Base-by-base conservation (phyloP, 1,140 invertebrate genomes). In the Vanessa atalanta region DNA sequence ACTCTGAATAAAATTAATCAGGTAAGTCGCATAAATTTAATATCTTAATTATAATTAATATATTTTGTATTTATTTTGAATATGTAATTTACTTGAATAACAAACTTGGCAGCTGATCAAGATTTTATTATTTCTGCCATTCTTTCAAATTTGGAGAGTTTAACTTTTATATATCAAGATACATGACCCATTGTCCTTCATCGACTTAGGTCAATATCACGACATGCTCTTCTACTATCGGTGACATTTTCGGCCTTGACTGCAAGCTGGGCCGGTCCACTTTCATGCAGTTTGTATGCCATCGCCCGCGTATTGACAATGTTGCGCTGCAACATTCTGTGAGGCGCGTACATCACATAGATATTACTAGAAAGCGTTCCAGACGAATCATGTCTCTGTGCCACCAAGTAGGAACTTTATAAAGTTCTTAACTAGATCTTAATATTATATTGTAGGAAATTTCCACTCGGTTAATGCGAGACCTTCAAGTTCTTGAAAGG, bases 361-460 rank as follows among this genome's bases (percentile, higher is more conserved):
- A 83, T 84, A 87, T 86, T 82, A 83, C 83, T 89, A 89, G 87
- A 90, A 89, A 89, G 88, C 83, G 81, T 76, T 79, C 80, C 80
- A 83, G 79, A 82, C 77, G 72, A 81, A 82, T 76, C 78, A 83
- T 83, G 79, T 84, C 82, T 86, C 78, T 85, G 73, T 83, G 81
- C 84, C 78, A 77, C 70, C 63, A 75, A 74, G 68, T 78, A 79
- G 80, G 79, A 82, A 86, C 81, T 79, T 65, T 66, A 60, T 50
- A 66, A 73, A 48, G 23, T 26, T 74, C 48, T 73, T 55, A 73
- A 78, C 76, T 77, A 78, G 76, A 70, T 64, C 73, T 75, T 60
- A 77, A 72, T 73, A 73, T 37, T 63, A 57, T 74, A 66, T 73
- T 73, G 70, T 65, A 68, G 61, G 70, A 79, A 77, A 70, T 79